These are phyloP conservation scores for Philopotamus ludificatus DNA, from an alignment of 1,140 invertebrate genomes.

Conservation along the genomic window DNA sequence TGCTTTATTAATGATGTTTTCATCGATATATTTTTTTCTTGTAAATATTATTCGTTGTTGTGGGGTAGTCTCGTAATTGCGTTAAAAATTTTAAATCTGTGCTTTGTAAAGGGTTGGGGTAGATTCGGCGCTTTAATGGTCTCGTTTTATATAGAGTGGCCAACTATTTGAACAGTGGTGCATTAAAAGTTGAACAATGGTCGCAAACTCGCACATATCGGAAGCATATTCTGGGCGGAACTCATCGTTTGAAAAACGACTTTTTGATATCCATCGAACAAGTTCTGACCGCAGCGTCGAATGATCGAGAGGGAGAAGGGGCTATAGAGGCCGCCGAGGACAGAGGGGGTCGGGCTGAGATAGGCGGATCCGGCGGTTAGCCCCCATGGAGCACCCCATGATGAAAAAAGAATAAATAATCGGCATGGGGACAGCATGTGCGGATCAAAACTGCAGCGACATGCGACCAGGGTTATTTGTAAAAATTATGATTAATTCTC, in stretches of 20 bases:
- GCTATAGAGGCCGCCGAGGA: neutral
- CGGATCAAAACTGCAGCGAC: conserved; percentile 29
- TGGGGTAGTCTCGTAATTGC: too few species aligned
- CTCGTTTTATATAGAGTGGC: neutral
- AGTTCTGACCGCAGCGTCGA: conserved; percentile 37
- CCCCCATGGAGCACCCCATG: conserved; percentile 13
- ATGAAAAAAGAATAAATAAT: neutral
- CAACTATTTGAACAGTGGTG: neutral
- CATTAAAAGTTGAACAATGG: conserved; percentile 8
- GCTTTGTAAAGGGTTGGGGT: too few species aligned
- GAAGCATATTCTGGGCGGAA: neutral
- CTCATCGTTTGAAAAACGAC: conserved; percentile 30
- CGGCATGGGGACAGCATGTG: conserved; percentile 24
- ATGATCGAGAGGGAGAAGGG: conserved; percentile 15
- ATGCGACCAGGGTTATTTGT: conserved; percentile 29
- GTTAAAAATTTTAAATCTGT: too few species aligned
- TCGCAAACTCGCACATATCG: neutral
- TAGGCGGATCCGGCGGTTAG: conserved; percentile 35
- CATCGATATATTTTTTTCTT: too few species aligned
- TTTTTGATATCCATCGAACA: conserved; percentile 36
- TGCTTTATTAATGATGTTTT: too few species aligned
- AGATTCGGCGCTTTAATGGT: too few species aligned
- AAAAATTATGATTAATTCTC: conserved; percentile 29
- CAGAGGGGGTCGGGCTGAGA: conserved; percentile 11
- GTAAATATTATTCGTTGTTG: too few species aligned